These are phyloP conservation scores for Sceloporus tristichus DNA, from an alignment of 2,113 vertebrate genomes.

Conservation along the genomic window DNA sequence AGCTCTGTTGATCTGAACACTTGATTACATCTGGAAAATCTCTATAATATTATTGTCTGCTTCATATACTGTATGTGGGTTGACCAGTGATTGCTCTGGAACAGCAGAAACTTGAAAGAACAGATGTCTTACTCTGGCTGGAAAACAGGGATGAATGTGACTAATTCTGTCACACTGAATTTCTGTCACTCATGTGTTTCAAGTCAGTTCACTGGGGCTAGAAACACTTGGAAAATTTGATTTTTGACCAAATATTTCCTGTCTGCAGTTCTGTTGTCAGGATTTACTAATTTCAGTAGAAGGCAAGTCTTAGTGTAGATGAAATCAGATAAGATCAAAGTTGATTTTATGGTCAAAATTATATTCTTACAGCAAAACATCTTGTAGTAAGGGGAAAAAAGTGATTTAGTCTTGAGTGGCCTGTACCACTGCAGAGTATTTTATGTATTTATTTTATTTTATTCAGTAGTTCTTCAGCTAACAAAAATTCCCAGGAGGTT, in stretches of 20 bases:
- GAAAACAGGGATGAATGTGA: conserved; percentile 16
- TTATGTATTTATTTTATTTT: not conserved
- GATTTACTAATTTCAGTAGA: not conserved
- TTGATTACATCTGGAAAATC: not conserved
- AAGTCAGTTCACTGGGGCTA: not conserved
- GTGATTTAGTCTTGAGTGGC: not conserved
- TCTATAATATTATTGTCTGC: not conserved
- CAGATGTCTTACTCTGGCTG: not conserved
- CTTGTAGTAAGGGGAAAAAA: not conserved
- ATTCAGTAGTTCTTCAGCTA: not conserved
- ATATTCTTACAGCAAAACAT: not conserved
- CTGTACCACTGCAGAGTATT: not conserved
- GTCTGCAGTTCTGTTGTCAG: not conserved
- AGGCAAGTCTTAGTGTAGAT: not conserved
- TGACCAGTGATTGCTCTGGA: not conserved
- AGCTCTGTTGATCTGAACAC: not conserved
- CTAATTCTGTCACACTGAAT: not conserved
- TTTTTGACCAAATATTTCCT: not conserved
- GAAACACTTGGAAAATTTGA: not conserved
- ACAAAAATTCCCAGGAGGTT: too few relatives aligned
- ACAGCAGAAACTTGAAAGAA: not conserved
- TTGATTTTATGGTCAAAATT: not conserved
- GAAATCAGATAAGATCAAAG: too few relatives aligned
- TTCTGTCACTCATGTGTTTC: not conserved
- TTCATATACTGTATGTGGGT: not conserved